A percentile compares a stretch with the other conserved stretches of the same genome.
Evolutionary conservation across 2,113 vertebrate species (phyloP).

Genomic region (Copsychus sechellarum): DNA sequence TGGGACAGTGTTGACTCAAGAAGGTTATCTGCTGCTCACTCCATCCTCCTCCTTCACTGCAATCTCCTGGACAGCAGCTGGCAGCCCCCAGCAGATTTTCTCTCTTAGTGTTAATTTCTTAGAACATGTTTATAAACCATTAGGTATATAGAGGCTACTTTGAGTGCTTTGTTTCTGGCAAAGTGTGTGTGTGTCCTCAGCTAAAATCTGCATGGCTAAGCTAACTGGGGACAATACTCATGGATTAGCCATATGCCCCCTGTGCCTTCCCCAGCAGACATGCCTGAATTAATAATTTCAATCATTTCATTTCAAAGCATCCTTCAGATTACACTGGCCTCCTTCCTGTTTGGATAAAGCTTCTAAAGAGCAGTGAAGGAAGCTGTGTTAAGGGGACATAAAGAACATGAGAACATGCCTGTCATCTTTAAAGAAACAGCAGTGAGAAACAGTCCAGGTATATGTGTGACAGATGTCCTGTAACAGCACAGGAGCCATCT

Average conservation of each 20-base stretch:
- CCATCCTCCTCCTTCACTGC: neutral
- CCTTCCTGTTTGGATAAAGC: neutral
- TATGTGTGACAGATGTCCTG: neutral
- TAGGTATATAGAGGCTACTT: neutral
- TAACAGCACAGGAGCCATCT: neutral
- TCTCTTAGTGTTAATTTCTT: neutral
- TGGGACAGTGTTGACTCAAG: neutral
- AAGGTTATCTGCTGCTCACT: neutral
- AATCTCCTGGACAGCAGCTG: neutral
- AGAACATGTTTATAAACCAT: neutral
- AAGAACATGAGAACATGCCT: neutral
- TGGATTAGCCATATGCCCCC: neutral
- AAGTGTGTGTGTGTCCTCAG: neutral
- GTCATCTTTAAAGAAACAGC: neutral
- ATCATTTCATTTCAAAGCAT: neutral
- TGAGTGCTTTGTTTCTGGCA: neutral
- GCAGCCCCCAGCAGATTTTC: neutral
- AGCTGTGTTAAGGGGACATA: neutral
- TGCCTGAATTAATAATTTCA: neutral
- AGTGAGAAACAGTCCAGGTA: neutral
- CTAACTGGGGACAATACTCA: neutral
- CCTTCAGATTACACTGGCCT: neutral
- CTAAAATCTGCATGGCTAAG: neutral
- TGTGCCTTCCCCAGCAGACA: neutral
- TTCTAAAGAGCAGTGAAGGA: neutral